Evolutionary conservation across 2,888 invertebrate genomes (phyloP), one percentile per base, ranked within the genome.

Genomic region (Ommatoiulus sabulosus): DNA sequence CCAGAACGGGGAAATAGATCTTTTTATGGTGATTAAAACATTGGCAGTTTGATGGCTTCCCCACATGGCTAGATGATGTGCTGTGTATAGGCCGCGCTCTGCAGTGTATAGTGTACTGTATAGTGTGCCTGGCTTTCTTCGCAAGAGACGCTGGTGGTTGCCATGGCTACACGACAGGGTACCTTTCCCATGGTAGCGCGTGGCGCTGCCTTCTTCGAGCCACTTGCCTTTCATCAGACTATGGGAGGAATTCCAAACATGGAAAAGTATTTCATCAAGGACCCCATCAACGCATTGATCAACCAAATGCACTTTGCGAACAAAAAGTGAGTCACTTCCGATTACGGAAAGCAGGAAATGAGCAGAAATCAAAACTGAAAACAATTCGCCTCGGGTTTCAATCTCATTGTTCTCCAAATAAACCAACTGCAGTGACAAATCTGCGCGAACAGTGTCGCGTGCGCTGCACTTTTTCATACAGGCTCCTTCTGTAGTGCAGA

Each of bases 11-110:
- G 63, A 20, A 63, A 63, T 63, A 20, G 63, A 63, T 63, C 63
- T 20, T 63, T 63, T 63, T 63, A 63, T 63, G 63, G 63, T 63
- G 63, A 63, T 63, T 63, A 63, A 63, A 63, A 63, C 63, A 63
- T 63, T 63, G 63, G 63, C 63, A 63, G 63, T 63, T 63, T 63
- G 63, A 63, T 63, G 20, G 63, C 63, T 63, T 63, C 20, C 15
- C 20, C 20, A 20, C 63, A 63, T 63, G 63, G 10, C 63, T 63
- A 7, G 63, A 63, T 63, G 20, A 63, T 63, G 15, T 15, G 10
- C 52, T 46, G 35, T 35, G 35, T 35, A n/a, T n/a, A 46, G 46
- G 17, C 52, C 52, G 52, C 10, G 2, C 52, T 4, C 4, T 4
- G 17, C 17, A 0, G 63, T 7, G 63, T 20, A 15, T 12, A n/a